These are phyloP conservation scores for Sciurus vulgaris DNA, from an alignment of 2,797 vertebrate species.

Conservation along the genomic window DNA sequence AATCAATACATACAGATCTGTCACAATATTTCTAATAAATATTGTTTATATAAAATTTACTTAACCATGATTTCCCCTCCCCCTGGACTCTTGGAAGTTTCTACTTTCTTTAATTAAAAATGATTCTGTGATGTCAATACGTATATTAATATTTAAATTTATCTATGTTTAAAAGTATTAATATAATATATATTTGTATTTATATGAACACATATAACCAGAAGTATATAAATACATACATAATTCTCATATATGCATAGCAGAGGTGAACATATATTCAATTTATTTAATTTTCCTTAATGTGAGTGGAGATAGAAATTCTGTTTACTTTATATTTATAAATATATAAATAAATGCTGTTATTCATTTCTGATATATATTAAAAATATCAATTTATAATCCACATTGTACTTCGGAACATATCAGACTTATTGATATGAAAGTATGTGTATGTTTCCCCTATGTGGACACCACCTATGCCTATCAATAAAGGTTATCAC, in stretches of 20 bases:
- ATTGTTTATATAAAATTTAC: not conserved
- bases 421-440: not conserved
- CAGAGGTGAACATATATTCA: no score
- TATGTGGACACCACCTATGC: not conserved
- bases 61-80: not conserved
- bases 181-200: no score
- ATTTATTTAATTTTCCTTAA: not conserved
- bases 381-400: not conserved
- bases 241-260: not conserved
- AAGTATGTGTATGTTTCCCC: not conserved
- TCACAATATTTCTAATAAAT: not conserved
- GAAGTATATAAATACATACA: not conserved
- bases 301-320: not conserved
- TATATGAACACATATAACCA: no score
- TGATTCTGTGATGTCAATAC: no score
- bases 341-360: not conserved
- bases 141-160: no score
- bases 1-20: not conserved
- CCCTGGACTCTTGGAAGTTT: not conserved
- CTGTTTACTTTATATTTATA: not conserved
- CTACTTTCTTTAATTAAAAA: not conserved
- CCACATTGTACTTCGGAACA: not conserved
- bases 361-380: not conserved
- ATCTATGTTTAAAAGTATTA: no score
- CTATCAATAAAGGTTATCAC: no score